Base-by-base conservation (phyloP, 2,888 invertebrate species). In the Nephrotoma guestfalica region DNA sequence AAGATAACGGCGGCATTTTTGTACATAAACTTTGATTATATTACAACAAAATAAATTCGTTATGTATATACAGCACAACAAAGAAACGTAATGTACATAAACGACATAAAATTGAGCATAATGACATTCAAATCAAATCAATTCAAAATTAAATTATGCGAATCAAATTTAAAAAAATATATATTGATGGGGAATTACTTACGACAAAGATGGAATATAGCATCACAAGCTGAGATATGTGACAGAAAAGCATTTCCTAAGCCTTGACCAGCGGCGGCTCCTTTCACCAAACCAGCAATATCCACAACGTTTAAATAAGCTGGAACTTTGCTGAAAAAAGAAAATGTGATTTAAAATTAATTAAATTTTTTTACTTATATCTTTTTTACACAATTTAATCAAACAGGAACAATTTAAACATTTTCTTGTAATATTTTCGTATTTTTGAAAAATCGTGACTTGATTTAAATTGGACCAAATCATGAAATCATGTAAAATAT, bases 181-280 rank as follows among this genome's bases (percentile, higher is more conserved):
- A 51, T 18, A 4, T 15, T 51, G 51, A 6, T 71, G 30, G 11
- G 9, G 11, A 71, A 30, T 71, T 87, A 95, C 97, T 95, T 93
- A 98, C 99, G 95, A 90, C 97, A 97, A 88, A 99, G 94, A 92
- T 99, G 98, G 91, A 99, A 99, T 89, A 99, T 96, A 71, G 98
- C 98, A 92, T 99, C 99, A 91, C 99, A 99, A 15, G 99, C 99
- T 91, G 96, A 97, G 90, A 99, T 99, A 92, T 99, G 98, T 5
- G 99, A 98, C 85, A 99, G 94, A 92, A 99, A 99, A 88, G 98
- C 98, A 91, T 99, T 99, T 89, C 99, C 99, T 87, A 99, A 93
- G 1, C 99, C 99, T 92, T 99, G 97, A 0, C 99, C 99, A 91
- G 99, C 98, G 4, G 98, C 96, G 2, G 99, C 99, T 43, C 99